These are phyloP conservation scores for Lagria hirta DNA, from an alignment of 2,888 invertebrate genomes.

Conservation along the genomic window DNA sequence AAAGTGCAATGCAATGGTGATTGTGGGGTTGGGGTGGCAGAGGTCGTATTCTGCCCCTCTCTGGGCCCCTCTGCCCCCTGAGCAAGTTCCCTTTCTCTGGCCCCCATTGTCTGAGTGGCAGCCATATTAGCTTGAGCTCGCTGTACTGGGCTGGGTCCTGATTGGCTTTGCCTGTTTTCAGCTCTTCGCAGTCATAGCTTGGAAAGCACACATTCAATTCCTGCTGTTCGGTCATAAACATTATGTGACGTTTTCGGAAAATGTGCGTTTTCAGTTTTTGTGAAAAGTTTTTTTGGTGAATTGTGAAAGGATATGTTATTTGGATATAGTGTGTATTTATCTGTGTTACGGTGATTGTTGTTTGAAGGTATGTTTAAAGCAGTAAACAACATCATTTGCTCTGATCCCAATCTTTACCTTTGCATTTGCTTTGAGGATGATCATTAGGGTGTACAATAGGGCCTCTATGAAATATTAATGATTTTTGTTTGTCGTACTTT, in stretches of 20 bases:
- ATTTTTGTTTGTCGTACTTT: slow-evolving; percentile 53
- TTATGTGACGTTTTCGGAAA: slow-evolving; percentile 43
- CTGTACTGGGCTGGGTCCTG: slow-evolving; percentile 55
- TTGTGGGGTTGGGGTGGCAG: slow-evolving; percentile 47
- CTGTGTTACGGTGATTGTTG: slow-evolving; percentile 16
- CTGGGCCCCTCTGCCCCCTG: slow-evolving; percentile 44
- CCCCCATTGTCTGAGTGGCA: slow-evolving; percentile 55
- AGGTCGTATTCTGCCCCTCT: slow-evolving; percentile 46
- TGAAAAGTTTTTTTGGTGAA: slow-evolving; percentile 40
- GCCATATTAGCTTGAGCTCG: slow-evolving; percentile 56
- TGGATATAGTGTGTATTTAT: slow-evolving; percentile 25
- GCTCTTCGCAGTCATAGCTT: slow-evolving; percentile 50
- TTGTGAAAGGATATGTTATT: slow-evolving; percentile 35
- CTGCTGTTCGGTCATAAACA: slow-evolving; percentile 40
- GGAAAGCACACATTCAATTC: slow-evolving; percentile 42
- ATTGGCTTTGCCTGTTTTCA: slow-evolving; percentile 55
- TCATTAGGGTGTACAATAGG: slow-evolving; percentile 50
- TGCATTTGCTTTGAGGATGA: slow-evolving; percentile 41
- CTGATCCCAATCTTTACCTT: slow-evolving; percentile 29
- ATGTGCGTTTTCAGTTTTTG: slow-evolving; percentile 42
- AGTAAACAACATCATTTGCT: slow-evolving; percentile 27
- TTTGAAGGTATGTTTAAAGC: slow-evolving; percentile 19
- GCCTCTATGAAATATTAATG: slow-evolving; percentile 59
- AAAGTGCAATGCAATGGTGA: slow-evolving; percentile 44
- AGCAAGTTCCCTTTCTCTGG: slow-evolving; percentile 53